Conservation (phyloP, 2,113 vertebrate species). For the Apteryx mantelli region DNA sequence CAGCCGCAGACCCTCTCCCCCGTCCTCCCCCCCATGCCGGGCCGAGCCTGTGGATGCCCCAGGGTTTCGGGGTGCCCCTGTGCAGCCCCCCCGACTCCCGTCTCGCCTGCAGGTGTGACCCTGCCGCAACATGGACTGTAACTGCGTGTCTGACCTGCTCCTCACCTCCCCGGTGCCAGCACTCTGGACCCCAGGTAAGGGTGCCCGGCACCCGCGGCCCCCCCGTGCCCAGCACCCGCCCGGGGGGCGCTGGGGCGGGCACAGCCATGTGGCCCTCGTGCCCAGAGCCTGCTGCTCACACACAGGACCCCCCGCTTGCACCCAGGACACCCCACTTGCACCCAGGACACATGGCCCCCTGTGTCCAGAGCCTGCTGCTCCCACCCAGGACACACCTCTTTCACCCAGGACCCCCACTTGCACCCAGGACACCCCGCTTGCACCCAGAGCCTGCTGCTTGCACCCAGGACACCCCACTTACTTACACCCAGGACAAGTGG, state of each 20-base stretch:
- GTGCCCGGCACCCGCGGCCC: no score
- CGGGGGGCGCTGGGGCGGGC: no score
- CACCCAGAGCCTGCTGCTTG: not conserved
- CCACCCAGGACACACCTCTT: no score
- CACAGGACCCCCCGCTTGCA: not conserved
- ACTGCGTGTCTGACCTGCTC: slow-evolving; percentile 92
- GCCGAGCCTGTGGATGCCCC: not conserved
- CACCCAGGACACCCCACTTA: no score
- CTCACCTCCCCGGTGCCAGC: slow-evolving; percentile 89
- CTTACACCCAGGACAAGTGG: no score
- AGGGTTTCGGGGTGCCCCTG: not conserved
- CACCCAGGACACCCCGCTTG: not conserved
- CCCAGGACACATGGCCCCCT: no score
- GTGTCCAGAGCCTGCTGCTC: no score
- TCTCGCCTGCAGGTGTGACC: slow-evolving; percentile 69
- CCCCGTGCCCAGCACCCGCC: not conserved
- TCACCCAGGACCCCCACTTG: no score
- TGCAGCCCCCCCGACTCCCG: not conserved
- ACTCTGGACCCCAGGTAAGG: slow-evolving; percentile 92
- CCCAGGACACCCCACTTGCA: no score
- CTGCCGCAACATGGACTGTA: slow-evolving; percentile 88
- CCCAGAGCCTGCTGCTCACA: not conserved
- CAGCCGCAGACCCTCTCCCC: not conserved
- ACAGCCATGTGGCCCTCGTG: no score
- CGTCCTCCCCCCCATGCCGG: no score